Conservation (phyloP, 2,888 invertebrate genomes). For the Eupithecia vulgata region DNA sequence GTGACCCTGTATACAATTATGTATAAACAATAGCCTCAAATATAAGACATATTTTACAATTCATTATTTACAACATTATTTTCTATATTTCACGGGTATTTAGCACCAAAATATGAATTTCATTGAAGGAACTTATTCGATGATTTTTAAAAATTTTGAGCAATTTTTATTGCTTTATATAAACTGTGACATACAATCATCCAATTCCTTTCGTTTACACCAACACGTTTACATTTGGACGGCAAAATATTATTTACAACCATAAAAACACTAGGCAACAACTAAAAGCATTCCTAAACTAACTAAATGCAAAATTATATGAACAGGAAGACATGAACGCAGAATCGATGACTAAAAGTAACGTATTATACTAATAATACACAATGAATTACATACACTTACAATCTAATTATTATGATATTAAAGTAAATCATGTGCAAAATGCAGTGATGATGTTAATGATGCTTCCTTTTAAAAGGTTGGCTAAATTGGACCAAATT, state of each 20-base stretch:
- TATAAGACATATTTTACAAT: conserved; percentile 63
- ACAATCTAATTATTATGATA: conserved; percentile 33
- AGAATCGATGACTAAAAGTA: conserved; percentile 63
- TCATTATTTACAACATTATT: conserved; percentile 65
- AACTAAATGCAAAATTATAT: conserved; percentile 80
- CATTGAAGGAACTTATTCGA: conserved; percentile 42
- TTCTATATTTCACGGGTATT: conserved; percentile 60
- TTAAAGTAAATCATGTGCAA: conserved; percentile 32
- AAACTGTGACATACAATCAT: neutral
- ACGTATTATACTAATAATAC: conserved; percentile 47
- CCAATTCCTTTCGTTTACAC: conserved; percentile 31
- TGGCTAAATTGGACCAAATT: conserved; percentile 20
- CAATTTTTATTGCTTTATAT: conserved; percentile 28
- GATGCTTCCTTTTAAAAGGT: conserved; percentile 23
- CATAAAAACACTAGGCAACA: conserved; percentile 51
- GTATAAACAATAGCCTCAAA: conserved; percentile 72
- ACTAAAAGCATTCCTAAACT: conserved; percentile 65
- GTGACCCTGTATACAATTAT: conserved; percentile 73
- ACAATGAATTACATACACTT: conserved; percentile 39
- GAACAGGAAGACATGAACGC: conserved; percentile 74
- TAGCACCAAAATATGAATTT: conserved; percentile 69
- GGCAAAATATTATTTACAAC: conserved; percentile 70
- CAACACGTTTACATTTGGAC: conserved; percentile 64
- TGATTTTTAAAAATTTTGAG: conserved; percentile 22
- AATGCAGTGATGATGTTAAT: conserved; percentile 29